A percentile compares a stretch with the other conserved stretches of the same genome.
Conservation (phyloP, 1,140 invertebrate genomes). For the Drosophila carrolli region DNA sequence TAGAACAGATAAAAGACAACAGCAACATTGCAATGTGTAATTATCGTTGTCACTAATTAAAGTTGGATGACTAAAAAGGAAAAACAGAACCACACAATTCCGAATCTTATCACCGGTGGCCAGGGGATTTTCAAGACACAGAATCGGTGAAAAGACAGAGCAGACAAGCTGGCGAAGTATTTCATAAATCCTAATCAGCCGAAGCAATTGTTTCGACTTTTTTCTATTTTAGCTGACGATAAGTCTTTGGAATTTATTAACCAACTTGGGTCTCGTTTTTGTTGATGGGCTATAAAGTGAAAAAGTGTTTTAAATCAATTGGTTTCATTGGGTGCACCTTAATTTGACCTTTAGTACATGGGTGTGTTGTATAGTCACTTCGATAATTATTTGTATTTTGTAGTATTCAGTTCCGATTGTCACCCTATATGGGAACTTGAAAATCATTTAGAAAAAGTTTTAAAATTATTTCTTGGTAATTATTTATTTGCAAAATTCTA, state of each 20-base stretch:
- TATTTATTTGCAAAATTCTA: no score
- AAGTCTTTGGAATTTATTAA: slow-evolving; percentile 16
- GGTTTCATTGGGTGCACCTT: not conserved
- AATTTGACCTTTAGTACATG: not conserved
- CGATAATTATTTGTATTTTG: no score
- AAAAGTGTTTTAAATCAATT: slow-evolving; percentile 13
- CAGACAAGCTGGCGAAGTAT: slow-evolving; percentile 41
- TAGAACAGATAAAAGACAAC: slow-evolving; percentile 66
- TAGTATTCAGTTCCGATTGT: no score
- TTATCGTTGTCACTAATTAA: slow-evolving; percentile 83
- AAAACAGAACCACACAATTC: slow-evolving; percentile 15
- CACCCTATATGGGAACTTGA: no score
- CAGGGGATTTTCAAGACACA: slow-evolving; percentile 42
- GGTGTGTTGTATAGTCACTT: not conserved
- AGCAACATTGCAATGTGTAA: slow-evolving; percentile 63
- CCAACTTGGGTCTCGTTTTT: slow-evolving; percentile 1
- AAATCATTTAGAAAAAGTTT: no score
- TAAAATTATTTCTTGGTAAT: not conserved
- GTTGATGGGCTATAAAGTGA: slow-evolving; percentile 7
- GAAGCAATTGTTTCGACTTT: not conserved
- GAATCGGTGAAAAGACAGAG: slow-evolving; percentile 15
- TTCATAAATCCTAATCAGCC: slow-evolving; percentile 41
- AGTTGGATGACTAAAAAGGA: slow-evolving; percentile 47
- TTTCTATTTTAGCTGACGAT: slow-evolving; percentile 14
- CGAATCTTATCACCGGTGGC: slow-evolving; percentile 30